Evolutionary conservation across 2,797 vertebrate species (phyloP), one percentile per base, ranked within the genome.

Genomic region (Tragopan temminckii): DNA sequence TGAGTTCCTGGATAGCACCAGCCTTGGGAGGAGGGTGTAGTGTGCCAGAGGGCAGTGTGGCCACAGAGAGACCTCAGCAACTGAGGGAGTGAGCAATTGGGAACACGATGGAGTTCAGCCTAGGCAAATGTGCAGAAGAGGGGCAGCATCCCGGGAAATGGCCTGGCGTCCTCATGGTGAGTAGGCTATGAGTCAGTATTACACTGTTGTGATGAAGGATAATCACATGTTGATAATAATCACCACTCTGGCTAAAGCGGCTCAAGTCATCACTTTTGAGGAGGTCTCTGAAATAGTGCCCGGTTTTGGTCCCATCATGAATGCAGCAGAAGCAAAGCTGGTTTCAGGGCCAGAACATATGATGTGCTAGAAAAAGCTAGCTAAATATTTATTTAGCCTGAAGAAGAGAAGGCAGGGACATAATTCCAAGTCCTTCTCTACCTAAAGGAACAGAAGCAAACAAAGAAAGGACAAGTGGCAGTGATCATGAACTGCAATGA

Each of bases 271-370:
- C 11, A 1, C 23, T 88, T 62, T 48, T 48, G 35, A 58, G 21
- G 6, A 59, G 74, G 0, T 53, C 11, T 53, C 31, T 66, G 42
- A 24, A 45, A 18, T 78, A 68, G 8, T 70, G 43, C 43, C 64
- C 20, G 4, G 16, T 31, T 87, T 66, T 59, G 53, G 24, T 76
- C 33, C 11, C 20, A 20, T 36, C 9, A 13, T 33, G 10, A 67
- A 21, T n/a, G 23, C 31, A 57, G 50, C 31, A 11, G 4, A 8
- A 13, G 19, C 12, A 4, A 38, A 62, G 27, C 19, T 42, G 61
- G 61, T 70, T 82, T 5, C 0, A 1, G 72, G 11, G 10, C 18
- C 31, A 23, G 36, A 59, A 24, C 3, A 13, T 35, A 1, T 0
- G 6, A 31, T 42, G 19, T 57, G 10, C 31, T 53, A 55, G 53